Evolutionary conservation across 2,113 vertebrate species (phyloP).

Genomic region (Brienomyrus longianalis): DNA sequence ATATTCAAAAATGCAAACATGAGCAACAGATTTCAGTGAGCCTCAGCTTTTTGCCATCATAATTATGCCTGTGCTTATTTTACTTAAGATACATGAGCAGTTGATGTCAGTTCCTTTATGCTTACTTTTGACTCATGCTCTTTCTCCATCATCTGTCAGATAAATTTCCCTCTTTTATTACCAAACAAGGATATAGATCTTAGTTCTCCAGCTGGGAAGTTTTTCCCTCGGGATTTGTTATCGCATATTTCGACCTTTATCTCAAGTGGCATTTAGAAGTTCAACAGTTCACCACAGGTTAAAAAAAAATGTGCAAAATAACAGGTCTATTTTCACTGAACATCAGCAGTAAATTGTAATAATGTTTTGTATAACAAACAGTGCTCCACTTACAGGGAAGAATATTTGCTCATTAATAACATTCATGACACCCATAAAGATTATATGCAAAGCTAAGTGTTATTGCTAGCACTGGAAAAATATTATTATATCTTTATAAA

Average conservation of each 20-base stretch:
- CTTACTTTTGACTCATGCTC: neutral
- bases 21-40: neutral
- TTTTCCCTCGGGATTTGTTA: neutral
- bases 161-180: neutral
- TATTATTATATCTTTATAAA: neutral
- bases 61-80: neutral
- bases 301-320: neutral
- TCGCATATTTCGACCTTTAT: neutral
- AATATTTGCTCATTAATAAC: neutral
- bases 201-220: neutral
- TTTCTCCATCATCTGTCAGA: neutral
- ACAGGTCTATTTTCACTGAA: neutral
- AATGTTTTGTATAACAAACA: neutral
- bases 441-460: neutral
- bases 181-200: neutral
- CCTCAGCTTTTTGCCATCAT: neutral
- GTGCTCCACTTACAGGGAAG: neutral
- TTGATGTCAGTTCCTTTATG: neutral
- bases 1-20: neutral
- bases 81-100: neutral
- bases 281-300: neutral
- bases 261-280: constrained; percentile 12
- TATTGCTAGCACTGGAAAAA: neutral
- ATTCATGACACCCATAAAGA: neutral
- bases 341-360: neutral